A percentile compares a stretch with the other conserved stretches of the same genome.
These are phyloP conservation scores for Prunella fulvescens DNA, from an alignment of 2,113 vertebrate species.

Conservation along the genomic window DNA sequence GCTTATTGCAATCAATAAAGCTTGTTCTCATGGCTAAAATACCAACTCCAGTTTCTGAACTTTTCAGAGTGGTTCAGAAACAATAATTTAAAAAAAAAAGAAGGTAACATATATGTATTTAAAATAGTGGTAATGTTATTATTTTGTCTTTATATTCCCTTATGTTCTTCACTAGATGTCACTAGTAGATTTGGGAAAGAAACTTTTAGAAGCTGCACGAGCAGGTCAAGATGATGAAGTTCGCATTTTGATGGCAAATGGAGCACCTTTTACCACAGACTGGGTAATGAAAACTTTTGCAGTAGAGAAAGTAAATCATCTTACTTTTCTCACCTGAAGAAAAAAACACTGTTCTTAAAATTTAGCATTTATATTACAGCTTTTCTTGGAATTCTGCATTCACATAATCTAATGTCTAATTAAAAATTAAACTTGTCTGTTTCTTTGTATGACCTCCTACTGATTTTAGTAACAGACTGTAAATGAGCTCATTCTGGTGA, in stretches of 20 bases:
- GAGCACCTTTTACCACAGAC: constrained; percentile 89
- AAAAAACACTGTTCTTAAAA: background rate
- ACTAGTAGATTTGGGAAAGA: constrained; percentile 88
- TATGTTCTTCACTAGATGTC: constrained; percentile 76
- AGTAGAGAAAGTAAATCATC: background rate
- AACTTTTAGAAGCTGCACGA: constrained; percentile 87
- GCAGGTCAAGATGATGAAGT: constrained; percentile 89
- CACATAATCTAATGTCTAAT: background rate
- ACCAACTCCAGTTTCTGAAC: background rate
- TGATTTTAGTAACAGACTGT: background rate
- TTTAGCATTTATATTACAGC: background rate
- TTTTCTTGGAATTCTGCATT: background rate
- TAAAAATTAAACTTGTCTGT: background rate
- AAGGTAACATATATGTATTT: background rate
- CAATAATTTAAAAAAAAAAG: background rate
- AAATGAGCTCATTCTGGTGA: background rate
- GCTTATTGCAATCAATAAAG: background rate
- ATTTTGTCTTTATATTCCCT: constrained; percentile 15
- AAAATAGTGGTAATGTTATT: background rate
- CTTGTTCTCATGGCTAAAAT: background rate
- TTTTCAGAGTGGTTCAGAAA: background rate
- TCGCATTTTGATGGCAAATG: constrained; percentile 90
- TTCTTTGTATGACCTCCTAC: background rate
- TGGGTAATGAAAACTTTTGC: constrained; percentile 76
- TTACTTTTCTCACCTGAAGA: background rate